These are phyloP conservation scores for Otolemur crassicaudatus DNA, from an alignment of 2,797 vertebrate genomes.

Conservation along the genomic window DNA sequence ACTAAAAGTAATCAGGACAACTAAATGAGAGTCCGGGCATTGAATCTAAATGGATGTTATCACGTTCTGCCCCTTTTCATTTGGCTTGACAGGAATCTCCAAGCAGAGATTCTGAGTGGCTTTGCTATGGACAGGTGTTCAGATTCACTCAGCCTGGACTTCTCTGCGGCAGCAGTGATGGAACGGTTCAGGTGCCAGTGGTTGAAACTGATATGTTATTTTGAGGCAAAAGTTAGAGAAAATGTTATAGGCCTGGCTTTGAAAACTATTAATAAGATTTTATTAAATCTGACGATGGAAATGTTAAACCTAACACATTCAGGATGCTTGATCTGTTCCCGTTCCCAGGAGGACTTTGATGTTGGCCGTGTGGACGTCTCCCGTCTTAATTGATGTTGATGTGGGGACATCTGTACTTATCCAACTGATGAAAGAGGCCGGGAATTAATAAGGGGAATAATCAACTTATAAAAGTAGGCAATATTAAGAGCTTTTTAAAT, in stretches of 20 bases:
- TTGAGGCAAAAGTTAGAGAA: conserved; percentile 32
- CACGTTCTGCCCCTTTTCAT: conserved; percentile 41
- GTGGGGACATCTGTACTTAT: background rate
- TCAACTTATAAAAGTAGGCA: background rate
- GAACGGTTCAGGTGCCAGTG: background rate
- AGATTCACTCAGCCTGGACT: background rate
- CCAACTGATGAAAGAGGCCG: background rate
- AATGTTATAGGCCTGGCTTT: conserved; percentile 4
- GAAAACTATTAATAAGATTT: conserved; percentile 55
- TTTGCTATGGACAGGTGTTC: conserved; percentile 3
- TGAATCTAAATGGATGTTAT: conserved; percentile 34
- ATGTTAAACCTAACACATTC: background rate
- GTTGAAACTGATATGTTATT: conserved; percentile 16
- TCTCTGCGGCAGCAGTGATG: background rate
- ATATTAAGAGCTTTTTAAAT: background rate
- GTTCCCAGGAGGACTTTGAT: conserved; percentile 13
- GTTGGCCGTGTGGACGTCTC: background rate
- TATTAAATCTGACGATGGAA: conserved; percentile 41
- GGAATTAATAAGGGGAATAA: background rate
- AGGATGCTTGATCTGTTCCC: background rate
- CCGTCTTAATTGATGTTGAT: conserved; percentile 27
- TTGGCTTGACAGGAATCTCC: conserved; percentile 37
- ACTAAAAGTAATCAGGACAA: conserved; percentile 57
- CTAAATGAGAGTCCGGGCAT: conserved; percentile 48
- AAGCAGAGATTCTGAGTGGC: background rate